Conservation (phyloP, 2,888 invertebrate genomes). For the Cheiracanthium punctorium region DNA sequence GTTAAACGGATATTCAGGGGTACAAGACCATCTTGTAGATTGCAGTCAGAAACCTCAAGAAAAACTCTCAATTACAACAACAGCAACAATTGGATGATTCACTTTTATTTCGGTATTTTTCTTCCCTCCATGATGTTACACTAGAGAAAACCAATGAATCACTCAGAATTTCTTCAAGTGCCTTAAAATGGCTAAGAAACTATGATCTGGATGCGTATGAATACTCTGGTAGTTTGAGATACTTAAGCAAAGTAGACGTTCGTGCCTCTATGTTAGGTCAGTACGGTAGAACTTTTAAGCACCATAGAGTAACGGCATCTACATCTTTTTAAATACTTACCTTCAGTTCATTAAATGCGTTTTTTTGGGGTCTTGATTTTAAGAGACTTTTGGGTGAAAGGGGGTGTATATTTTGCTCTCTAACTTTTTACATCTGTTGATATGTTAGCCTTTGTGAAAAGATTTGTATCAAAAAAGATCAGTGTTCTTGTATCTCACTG, state of each 20-base stretch:
- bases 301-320: slow-evolving; percentile 11
- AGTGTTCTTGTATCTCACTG: slow-evolving; percentile 40
- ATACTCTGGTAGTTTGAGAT: slow-evolving; percentile 23
- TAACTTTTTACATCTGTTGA: not conserved
- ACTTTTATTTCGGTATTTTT: no score
- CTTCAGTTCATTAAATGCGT: not conserved
- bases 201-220: not conserved
- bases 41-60: no score
- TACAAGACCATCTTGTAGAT: no score
- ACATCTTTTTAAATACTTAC: not conserved
- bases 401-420: not conserved
- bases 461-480: slow-evolving; percentile 7
- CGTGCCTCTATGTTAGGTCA: slow-evolving; percentile 47
- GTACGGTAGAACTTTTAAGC: slow-evolving; percentile 36
- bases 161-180: slow-evolving; percentile 42
- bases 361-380: not conserved
- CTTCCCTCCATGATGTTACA: no score
- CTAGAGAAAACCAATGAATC: no score
- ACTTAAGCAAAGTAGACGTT: slow-evolving; percentile 49
- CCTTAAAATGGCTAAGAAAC: slow-evolving; percentile 50
- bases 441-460: not conserved
- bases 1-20: no score
- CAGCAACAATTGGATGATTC: no score
- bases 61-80: no score
- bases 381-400: not conserved